Percentiles rank a stretch among this genome's conserved stretches.
phyloP scores from a whole-genome alignment of 2,113 vertebrate species.

The Caranx ignobilis region DNA sequence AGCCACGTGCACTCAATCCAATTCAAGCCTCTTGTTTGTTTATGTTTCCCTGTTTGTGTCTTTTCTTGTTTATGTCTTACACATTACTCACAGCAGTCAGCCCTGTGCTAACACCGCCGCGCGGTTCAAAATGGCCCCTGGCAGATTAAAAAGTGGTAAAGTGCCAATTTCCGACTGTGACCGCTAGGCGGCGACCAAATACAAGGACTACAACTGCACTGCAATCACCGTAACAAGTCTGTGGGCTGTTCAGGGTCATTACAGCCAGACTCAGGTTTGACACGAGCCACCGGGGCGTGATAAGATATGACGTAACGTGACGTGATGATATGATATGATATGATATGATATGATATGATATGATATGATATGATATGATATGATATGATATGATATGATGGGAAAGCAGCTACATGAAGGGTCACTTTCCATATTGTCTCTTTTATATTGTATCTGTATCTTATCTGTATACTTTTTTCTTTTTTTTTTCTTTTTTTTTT shows the following conservation, averaged over 20 bases:
- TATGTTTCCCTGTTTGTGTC: constrained; percentile 23
- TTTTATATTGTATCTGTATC: too few species aligned
- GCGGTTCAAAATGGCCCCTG: constrained; percentile 85
- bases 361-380: not conserved
- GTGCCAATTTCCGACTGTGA: constrained; percentile 3
- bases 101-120: constrained; percentile 56
- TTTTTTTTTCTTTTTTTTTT: too few species aligned
- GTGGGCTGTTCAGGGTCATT: not conserved
- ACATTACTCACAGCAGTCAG: constrained; percentile 52
- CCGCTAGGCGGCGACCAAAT: constrained; percentile 74
- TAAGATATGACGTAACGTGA: not conserved
- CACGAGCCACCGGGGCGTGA: too few species aligned
- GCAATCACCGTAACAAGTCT: not conserved
- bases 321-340: not conserved
- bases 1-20: not conserved
- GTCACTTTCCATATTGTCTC: too few species aligned
- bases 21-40: constrained; percentile 17
- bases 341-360: not conserved
- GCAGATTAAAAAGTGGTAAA: constrained; percentile 53
- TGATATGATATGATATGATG: too few species aligned
- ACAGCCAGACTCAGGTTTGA: not conserved
- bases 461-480: too few species aligned
- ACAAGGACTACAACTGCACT: constrained; percentile 19
- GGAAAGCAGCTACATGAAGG: too few species aligned
- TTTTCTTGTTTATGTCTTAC: constrained; percentile 40